phyloP scores from a whole-genome alignment of 2,888 invertebrate genomes.

The Liopterus haemorrhoidalis region DNA sequence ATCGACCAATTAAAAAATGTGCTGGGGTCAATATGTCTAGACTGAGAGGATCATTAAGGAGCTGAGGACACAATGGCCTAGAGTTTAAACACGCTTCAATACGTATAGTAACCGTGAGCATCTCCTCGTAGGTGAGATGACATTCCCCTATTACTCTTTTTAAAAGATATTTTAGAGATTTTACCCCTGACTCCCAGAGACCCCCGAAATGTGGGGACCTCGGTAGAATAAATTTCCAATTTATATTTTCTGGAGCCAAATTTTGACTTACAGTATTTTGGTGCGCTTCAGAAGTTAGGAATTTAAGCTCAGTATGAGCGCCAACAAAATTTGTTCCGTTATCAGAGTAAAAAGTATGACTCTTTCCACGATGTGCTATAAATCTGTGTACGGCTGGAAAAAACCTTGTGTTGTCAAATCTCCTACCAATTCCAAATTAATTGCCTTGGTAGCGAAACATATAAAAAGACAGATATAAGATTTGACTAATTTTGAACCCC shows the following conservation, averaged over 20 bases:
- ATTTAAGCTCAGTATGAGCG: constrained; percentile 31
- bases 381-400: constrained; percentile 36
- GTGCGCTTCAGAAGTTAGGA: too few species aligned
- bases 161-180: constrained; percentile 33
- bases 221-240: constrained; percentile 36
- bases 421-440: constrained; percentile 38
- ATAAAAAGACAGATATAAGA: constrained; percentile 36
- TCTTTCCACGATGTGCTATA: constrained; percentile 33
- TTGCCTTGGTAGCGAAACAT: constrained; percentile 36
- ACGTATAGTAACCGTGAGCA: constrained; percentile 33
- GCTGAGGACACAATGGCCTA: constrained; percentile 31
- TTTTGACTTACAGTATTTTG: too few species aligned
- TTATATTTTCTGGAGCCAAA: constrained; percentile 7
- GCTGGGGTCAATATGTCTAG: constrained; percentile 14
- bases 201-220: constrained; percentile 33
- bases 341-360: constrained; percentile 34
- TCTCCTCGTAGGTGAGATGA: constrained; percentile 33
- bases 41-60: constrained; percentile 31
- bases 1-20: constrained; percentile 32
- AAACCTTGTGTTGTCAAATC: constrained; percentile 36
- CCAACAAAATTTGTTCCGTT: constrained; percentile 38
- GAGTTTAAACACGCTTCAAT: constrained; percentile 36
- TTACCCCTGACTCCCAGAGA: constrained; percentile 36
- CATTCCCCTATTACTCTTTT: constrained; percentile 26
- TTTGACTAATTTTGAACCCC: too few species aligned